Conservation (phyloP, 2,888 invertebrate species). For the Agriopis aurantiaria region DNA sequence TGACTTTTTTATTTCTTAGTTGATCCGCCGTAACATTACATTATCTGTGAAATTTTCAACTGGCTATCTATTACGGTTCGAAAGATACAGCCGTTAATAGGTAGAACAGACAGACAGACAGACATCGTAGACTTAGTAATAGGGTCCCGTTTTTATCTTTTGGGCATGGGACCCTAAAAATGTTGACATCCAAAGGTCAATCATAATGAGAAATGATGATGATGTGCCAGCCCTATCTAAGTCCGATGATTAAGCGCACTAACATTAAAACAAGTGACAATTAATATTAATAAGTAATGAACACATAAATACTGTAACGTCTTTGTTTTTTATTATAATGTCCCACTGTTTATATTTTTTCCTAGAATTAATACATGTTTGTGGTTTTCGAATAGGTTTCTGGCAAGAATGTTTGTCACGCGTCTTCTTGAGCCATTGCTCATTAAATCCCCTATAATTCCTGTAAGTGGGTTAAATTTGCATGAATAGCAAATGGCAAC, state of each 20-base stretch:
- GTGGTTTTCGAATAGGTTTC: conserved; percentile 25
- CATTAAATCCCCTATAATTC: conserved; percentile 5
- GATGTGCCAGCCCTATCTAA: conserved; percentile 17
- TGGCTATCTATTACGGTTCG: too few relatives aligned
- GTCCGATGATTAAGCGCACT: conserved; percentile 18
- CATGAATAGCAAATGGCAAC: not conserved
- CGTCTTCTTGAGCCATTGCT: conserved; percentile 9
- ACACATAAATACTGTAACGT: conserved; percentile 18
- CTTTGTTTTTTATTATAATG: conserved; percentile 26
- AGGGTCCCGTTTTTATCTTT: too few relatives aligned
- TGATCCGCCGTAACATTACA: too few relatives aligned
- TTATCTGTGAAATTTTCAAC: too few relatives aligned
- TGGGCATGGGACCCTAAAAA: too few relatives aligned
- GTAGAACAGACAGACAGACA: too few relatives aligned
- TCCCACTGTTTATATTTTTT: conserved; percentile 19
- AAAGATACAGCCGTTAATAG: too few relatives aligned
- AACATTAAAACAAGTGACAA: conserved; percentile 26
- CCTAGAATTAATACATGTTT: conserved; percentile 20
- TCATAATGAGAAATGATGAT: too few relatives aligned
- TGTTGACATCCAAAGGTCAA: too few relatives aligned
- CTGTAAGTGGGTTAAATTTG: not conserved
- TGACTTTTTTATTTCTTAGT: too few relatives aligned
- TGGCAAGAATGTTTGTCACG: conserved; percentile 22
- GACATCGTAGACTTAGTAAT: too few relatives aligned
- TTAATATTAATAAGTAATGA: conserved; percentile 30